Evolutionary conservation across 2,888 invertebrate genomes (phyloP).

Genomic region (Leptopilina drosophilae): DNA sequence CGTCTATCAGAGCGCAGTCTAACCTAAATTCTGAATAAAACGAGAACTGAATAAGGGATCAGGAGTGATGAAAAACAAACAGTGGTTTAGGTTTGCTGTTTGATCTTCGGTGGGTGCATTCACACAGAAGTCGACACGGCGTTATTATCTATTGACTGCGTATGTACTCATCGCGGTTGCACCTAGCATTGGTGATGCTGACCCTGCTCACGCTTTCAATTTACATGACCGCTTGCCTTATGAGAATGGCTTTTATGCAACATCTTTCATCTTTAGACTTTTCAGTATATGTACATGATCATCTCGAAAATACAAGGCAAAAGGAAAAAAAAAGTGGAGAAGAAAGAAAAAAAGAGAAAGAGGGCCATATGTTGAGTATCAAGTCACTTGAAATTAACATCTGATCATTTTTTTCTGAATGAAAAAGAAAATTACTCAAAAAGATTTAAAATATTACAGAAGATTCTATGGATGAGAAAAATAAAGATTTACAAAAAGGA

Average conservation of each 20-base stretch:
- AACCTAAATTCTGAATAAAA: slow-evolving; percentile 77
- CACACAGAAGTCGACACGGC: slow-evolving; percentile 72
- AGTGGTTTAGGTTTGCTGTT: slow-evolving; percentile 77
- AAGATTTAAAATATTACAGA: too few species aligned
- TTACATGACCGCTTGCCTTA: slow-evolving; percentile 67
- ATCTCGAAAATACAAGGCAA: slow-evolving; percentile 60
- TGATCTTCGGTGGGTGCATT: slow-evolving; percentile 76
- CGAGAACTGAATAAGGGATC: slow-evolving; percentile 75
- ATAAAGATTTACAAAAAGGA: too few species aligned
- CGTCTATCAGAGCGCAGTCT: slow-evolving; percentile 62
- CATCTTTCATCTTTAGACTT: slow-evolving; percentile 71
- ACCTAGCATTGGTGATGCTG: slow-evolving; percentile 53
- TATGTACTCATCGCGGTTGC: slow-evolving; percentile 49
- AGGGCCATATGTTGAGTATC: too few species aligned
- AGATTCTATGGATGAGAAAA: too few species aligned
- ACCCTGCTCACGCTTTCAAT: slow-evolving; percentile 56
- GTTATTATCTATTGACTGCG: slow-evolving; percentile 75
- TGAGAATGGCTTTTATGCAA: slow-evolving; percentile 74
- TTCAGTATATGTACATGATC: slow-evolving; percentile 55
- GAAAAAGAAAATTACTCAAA: too few species aligned
- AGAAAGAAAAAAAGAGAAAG: too few species aligned
- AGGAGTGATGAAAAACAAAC: slow-evolving; percentile 77
- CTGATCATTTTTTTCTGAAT: too few species aligned
- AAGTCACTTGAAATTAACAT: too few species aligned
- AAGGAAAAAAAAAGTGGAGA: slow-evolving; percentile 56